Evolutionary conservation across 2,888 invertebrate genomes (phyloP).

Genomic region (Sminthurinus aureus): DNA sequence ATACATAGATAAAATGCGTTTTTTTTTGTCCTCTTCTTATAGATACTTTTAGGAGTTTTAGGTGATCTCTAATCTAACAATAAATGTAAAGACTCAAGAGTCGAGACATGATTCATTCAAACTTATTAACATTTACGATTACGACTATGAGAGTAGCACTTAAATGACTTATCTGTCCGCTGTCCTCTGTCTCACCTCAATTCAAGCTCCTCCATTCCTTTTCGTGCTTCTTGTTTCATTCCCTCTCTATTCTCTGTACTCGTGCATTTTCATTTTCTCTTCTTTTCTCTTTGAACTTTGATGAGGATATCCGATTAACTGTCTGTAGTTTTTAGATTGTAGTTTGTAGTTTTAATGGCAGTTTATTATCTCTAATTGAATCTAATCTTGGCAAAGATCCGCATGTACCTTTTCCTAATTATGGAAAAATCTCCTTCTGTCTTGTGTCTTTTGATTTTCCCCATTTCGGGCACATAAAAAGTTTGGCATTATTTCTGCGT

Average conservation of each 20-base stretch:
- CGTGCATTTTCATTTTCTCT: neutral
- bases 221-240: neutral
- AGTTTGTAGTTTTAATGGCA: no score
- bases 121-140: neutral
- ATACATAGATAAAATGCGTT: no score
- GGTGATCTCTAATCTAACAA: slow-evolving; percentile 13
- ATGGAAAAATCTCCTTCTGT: neutral
- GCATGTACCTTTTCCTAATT: no score
- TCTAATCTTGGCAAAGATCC: no score
- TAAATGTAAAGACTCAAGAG: slow-evolving; percentile 17
- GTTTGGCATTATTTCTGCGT: no score
- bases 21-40: no score
- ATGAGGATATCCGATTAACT: neutral
- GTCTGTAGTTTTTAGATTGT: no score
- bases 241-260: neutral
- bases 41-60: no score
- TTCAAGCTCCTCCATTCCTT: neutral
- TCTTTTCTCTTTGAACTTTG: neutral
- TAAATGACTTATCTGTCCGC: neutral
- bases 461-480: no score
- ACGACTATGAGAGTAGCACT: neutral
- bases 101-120: slow-evolving; percentile 17
- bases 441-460: neutral
- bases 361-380: no score
- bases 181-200: neutral